Evolutionary conservation across 2,113 vertebrate species (phyloP).

Genomic region (Galeopterus variegatus): DNA sequence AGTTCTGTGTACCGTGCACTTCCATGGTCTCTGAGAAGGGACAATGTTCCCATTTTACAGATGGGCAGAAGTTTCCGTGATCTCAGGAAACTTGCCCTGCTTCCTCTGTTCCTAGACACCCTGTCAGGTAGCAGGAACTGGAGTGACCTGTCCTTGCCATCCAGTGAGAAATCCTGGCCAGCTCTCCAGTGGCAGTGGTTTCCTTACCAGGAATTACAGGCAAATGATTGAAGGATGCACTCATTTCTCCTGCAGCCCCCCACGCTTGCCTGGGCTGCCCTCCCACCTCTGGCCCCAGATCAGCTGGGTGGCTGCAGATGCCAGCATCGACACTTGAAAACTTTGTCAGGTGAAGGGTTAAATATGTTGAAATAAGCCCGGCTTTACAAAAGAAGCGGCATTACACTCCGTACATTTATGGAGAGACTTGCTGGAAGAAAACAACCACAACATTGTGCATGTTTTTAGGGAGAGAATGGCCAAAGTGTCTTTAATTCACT

Average conservation of each 20-base stretch:
- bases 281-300: neutral
- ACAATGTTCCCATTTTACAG: neutral
- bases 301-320: neutral
- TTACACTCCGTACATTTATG: conserved; percentile 71
- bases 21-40: neutral
- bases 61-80: neutral
- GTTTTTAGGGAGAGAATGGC: conserved; percentile 84
- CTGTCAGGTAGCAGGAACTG: neutral
- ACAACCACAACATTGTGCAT: conserved; percentile 84
- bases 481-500: conserved; percentile 90
- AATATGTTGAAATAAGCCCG: conserved; percentile 78
- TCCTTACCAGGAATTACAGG: neutral
- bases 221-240: neutral
- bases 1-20: too few relatives aligned
- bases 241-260: neutral
- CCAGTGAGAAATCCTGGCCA: neutral
- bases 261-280: neutral
- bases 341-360: conserved; percentile 79
- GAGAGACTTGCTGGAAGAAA: conserved; percentile 81
- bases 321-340: neutral
- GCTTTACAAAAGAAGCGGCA: conserved; percentile 60
- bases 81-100: neutral
- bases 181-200: neutral
- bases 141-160: neutral
- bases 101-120: neutral